Conservation (phyloP, 2,113 vertebrate species). For the Hassar affinis region DNA sequence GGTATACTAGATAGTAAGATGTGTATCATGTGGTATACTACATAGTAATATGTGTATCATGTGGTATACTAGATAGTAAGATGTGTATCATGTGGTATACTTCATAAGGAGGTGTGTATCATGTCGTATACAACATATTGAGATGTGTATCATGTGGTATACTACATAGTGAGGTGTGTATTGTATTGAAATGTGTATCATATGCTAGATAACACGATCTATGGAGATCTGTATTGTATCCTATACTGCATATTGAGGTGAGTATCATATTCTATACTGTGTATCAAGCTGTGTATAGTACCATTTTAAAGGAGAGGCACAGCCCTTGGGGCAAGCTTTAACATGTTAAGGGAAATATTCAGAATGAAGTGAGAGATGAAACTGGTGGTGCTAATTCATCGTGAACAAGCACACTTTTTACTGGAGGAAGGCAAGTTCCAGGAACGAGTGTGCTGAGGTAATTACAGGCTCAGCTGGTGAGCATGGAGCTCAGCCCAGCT, state of each 20-base stretch:
- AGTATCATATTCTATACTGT: neutral
- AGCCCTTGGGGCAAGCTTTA: neutral
- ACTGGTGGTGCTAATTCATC: constrained; percentile 24
- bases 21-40: no score
- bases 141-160: neutral
- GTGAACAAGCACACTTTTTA: constrained; percentile 30
- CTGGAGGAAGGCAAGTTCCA: constrained; percentile 28
- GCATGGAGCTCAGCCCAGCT: neutral
- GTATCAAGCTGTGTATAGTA: neutral
- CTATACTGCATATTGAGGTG: neutral
- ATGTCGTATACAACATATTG: neutral
- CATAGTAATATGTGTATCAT: no score
- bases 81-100: no score
- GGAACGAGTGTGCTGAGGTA: constrained; percentile 8
- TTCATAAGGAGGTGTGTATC: neutral
- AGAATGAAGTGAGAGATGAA: constrained; percentile 34
- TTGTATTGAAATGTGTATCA: neutral
- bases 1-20: no score
- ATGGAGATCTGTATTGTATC: constrained; percentile 39
- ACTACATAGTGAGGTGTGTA: no score
- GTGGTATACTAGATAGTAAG: no score
- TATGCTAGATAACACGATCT: neutral
- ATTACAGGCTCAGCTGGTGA: constrained; percentile 19
- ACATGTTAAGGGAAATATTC: constrained; percentile 42
- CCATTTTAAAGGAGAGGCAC: neutral